Conservation (phyloP, 1,140 invertebrate genomes). For the Arion vulgaris region DNA sequence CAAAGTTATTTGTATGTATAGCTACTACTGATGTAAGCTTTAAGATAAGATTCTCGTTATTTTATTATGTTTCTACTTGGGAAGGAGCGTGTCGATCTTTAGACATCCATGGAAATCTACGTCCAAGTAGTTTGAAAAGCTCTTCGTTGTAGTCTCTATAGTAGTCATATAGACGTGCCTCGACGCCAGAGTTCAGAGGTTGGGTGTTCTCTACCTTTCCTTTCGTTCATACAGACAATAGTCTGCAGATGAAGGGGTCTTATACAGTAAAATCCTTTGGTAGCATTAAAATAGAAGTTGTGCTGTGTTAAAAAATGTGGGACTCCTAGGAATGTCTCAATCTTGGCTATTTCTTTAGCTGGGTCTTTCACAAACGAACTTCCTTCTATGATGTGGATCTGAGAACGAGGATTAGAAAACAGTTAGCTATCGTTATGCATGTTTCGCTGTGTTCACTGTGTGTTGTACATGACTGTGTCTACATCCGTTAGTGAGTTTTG, state of each 20-base stretch:
- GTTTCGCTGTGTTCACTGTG: too few relatives aligned
- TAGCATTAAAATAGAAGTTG: conserved; percentile 71
- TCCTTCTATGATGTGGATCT: conserved; percentile 68
- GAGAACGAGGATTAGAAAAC: conserved; percentile 31
- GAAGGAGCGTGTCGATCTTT: too few relatives aligned
- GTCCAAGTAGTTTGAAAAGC: conserved; percentile 64
- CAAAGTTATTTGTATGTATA: too few relatives aligned
- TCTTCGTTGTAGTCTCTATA: conserved; percentile 87
- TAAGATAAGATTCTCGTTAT: too few relatives aligned
- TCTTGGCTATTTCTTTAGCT: conserved; percentile 60
- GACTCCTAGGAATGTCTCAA: conserved; percentile 69
- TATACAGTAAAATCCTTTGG: conserved; percentile 74
- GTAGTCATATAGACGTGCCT: conserved; percentile 86
- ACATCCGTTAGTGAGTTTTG: too few relatives aligned
- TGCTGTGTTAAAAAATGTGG: conserved; percentile 56
- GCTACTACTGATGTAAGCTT: too few relatives aligned
- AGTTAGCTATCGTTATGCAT: too few relatives aligned
- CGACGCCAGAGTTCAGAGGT: conserved; percentile 81
- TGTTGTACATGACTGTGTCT: too few relatives aligned
- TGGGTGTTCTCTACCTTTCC: conserved; percentile 92
- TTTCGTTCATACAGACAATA: conserved; percentile 85
- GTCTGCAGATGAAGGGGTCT: conserved; percentile 51
- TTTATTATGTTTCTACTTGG: too few relatives aligned
- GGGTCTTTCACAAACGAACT: conserved; percentile 65
- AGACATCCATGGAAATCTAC: conserved; percentile 62